Evolutionary conservation across 2,888 invertebrate species (phyloP).

Genomic region (Thymelicus lineola): DNA sequence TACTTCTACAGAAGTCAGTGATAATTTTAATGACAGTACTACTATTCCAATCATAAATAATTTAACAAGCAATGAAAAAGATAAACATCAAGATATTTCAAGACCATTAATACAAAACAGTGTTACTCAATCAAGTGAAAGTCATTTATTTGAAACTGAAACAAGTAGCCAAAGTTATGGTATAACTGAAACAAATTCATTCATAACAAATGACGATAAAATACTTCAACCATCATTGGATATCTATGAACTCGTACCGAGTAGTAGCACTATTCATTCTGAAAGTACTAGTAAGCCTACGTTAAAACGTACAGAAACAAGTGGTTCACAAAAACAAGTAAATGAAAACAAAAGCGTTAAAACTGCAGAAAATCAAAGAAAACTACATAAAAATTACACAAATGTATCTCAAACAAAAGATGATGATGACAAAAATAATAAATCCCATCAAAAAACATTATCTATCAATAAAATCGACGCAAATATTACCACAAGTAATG

Average conservation of each 20-base stretch:
- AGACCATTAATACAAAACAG: not conserved
- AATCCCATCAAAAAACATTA: conserved; percentile 2
- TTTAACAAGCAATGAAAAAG: not conserved
- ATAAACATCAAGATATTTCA: not conserved
- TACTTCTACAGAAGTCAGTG: conserved; percentile 39
- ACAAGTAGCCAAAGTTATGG: conserved; percentile 36
- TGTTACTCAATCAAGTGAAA: not conserved
- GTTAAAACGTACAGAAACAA: conserved; percentile 52
- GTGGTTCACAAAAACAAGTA: conserved; percentile 54
- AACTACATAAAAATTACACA: conserved; percentile 71
- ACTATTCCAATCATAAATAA: not conserved
- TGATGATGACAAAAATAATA: conserved; percentile 13
- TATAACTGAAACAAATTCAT: conserved; percentile 42
- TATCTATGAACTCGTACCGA: conserved; percentile 58
- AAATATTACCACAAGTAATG: not conserved
- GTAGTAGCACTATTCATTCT: conserved; percentile 68
- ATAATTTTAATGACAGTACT: conserved; percentile 18
- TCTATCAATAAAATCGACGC: not conserved
- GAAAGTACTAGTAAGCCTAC: conserved; percentile 69
- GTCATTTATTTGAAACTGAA: conserved; percentile 43
- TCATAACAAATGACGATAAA: conserved; percentile 30
- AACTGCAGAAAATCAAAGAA: conserved; percentile 75
- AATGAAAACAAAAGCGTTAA: conserved; percentile 74
- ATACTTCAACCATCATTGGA: conserved; percentile 11
- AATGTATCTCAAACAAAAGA: conserved; percentile 15